Evolutionary conservation across 2,888 invertebrate species (phyloP).

Genomic region (Stenotaenia linearis): DNA sequence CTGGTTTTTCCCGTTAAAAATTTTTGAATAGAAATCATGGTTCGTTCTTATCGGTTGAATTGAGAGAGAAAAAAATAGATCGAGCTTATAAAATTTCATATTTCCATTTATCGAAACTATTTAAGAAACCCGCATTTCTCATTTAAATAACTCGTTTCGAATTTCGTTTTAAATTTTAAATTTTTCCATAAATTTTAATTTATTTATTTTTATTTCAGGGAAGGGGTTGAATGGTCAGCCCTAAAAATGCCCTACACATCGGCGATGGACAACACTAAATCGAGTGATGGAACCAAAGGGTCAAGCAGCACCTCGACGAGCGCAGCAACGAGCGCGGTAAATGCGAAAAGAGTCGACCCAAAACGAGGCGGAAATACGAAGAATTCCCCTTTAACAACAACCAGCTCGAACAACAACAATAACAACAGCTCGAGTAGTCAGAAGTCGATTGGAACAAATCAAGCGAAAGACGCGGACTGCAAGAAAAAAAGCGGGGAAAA

Average conservation of each 20-base stretch:
- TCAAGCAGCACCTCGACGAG: neutral
- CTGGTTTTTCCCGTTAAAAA: neutral
- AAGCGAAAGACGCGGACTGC: neutral
- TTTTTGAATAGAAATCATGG: neutral
- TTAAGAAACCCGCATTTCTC: neutral
- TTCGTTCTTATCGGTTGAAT: neutral
- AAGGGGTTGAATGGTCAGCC: neutral
- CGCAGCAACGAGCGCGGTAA: neutral
- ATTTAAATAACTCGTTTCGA: neutral
- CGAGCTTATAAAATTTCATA: too few relatives aligned
- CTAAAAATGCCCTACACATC: neutral
- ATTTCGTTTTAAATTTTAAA: neutral
- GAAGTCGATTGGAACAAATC: conserved; percentile 19
- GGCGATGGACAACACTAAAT: neutral
- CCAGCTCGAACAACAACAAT: neutral
- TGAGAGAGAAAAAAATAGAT: neutral
- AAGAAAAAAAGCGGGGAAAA: conserved; percentile 21
- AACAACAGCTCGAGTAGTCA: neutral
- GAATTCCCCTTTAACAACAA: neutral
- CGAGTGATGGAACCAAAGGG: neutral
- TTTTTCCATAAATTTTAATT: neutral
- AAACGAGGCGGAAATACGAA: neutral
- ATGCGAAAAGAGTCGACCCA: neutral
- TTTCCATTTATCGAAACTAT: neutral
- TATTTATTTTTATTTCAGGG: neutral